Conservation (phyloP, 2,888 invertebrate species). For the Hirudinaria manillensis region DNA sequence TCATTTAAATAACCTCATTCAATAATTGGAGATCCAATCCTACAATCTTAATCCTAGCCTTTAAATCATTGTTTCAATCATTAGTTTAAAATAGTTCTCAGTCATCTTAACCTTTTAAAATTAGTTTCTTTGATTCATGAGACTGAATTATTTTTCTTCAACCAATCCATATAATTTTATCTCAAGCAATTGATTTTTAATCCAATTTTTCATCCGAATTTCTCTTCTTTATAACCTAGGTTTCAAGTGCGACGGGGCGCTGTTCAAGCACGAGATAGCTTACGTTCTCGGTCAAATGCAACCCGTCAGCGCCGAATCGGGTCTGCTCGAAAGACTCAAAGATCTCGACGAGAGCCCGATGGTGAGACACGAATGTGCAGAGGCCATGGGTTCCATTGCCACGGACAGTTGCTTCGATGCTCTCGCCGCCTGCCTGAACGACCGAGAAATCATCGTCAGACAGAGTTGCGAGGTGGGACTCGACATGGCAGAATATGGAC, state of each 20-base stretch:
- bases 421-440: conserved; percentile 69
- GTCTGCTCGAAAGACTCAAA: conserved; percentile 68
- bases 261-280: conserved; percentile 93
- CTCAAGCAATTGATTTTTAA: neutral
- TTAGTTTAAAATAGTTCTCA: neutral
- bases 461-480: conserved; percentile 90
- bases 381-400: conserved; percentile 90
- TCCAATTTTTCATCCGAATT: neutral
- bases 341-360: conserved; percentile 79
- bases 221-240: conserved; percentile 58
- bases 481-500: conserved; percentile 95
- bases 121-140: too few relatives aligned
- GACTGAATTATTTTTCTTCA: too few relatives aligned
- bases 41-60: too few relatives aligned
- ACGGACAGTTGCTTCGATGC: conserved; percentile 76
- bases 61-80: neutral
- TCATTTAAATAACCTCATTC: neutral
- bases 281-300: conserved; percentile 95
- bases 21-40: too few relatives aligned
- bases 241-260: conserved; percentile 72
- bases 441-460: conserved; percentile 78
- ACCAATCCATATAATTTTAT: too few relatives aligned
- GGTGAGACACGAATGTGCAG: conserved; percentile 98
- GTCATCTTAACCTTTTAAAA: neutral
- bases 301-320: conserved; percentile 68